These are phyloP conservation scores for Ceratina calcarata DNA, from an alignment of 1,140 invertebrate species.

Conservation along the genomic window DNA sequence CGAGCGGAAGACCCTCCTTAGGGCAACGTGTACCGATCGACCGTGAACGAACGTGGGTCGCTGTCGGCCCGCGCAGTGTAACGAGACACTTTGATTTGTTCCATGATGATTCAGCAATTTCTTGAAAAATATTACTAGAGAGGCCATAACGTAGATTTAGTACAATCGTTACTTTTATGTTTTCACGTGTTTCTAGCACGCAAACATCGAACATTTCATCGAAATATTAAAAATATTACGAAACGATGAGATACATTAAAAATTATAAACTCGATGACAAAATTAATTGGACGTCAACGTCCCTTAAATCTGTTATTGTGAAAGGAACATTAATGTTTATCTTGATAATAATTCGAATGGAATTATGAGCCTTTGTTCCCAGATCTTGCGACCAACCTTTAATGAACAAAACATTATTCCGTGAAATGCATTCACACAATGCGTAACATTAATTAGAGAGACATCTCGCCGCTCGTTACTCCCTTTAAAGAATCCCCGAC, in stretches of 20 bases:
- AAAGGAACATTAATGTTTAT: not conserved
- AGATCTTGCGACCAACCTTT: slow-evolving; percentile 5
- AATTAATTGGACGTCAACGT: not conserved
- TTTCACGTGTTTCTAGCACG: too few species aligned
- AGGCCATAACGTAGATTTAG: not conserved
- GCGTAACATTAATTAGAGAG: slow-evolving; percentile 55
- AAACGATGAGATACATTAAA: too few species aligned
- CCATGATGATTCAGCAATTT: slow-evolving; percentile 53
- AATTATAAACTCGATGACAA: not conserved
- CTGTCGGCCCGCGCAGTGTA: slow-evolving; percentile 65
- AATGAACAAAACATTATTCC: slow-evolving; percentile 34
- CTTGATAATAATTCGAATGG: not conserved
- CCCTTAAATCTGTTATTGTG: not conserved
- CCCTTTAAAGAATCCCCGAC: slow-evolving; percentile 45
- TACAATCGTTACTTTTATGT: not conserved
- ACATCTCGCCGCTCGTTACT: slow-evolving; percentile 34
- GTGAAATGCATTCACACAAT: slow-evolving; percentile 51
- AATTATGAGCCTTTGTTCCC: too few species aligned
- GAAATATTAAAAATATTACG: not conserved
- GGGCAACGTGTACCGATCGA: slow-evolving; percentile 61
- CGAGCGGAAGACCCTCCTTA: slow-evolving; percentile 65
- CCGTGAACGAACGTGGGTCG: slow-evolving; percentile 65
- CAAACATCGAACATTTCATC: not conserved
- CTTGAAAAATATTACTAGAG: slow-evolving; percentile 37
- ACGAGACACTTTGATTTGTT: slow-evolving; percentile 65